Base-by-base conservation (phyloP, 1,140 invertebrate genomes). In the Conus betulinus region DNA sequence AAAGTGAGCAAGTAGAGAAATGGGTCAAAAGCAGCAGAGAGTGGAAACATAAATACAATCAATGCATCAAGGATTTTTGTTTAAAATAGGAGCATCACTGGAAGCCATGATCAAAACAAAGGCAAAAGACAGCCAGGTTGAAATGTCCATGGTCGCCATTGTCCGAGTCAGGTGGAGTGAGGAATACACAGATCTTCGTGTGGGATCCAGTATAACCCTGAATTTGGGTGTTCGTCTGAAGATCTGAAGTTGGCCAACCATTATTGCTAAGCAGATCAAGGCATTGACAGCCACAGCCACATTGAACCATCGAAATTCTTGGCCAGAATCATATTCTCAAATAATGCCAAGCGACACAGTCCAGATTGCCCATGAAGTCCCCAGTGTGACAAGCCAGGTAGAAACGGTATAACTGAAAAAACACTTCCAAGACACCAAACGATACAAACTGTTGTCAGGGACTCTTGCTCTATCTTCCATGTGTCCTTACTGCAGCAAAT, bases 331-430 rank as follows among this genome's bases (percentile, higher is more conserved):
- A 6, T 1, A 78, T 52, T 89, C 82, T 87, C 84, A 6, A 92
- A 86, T 27, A 90, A 90, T 8, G 91, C 76, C 20, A 90, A 86
- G 7, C 91, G 55, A 78, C 91, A 91, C 1, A 91, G 71, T 23
- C 87, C 89, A 6, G 91, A 89, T 39, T 90, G 85, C 5, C 89
- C 85, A 74, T 92, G 92, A 84, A 93, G 25, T n/a, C 86, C 25
- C 88, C 88, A 87, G 27, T 87, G 39, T 25, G 25, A 53, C 10
- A 71, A 67, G 0, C 55, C 87, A 20, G 89, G 81, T 5, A 88
- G 51, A 25, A 88, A 81, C 2, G 87, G 87, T 15, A 88, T 27
- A 51, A 51, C 15, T 23, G 87, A 79, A 67, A 88, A 84, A 27
- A 76, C 27, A 4, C 27, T 11, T 17, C 82, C 87, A 39, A 85